Evolutionary conservation across 2,888 invertebrate species (phyloP), one percentile per base, ranked within the genome.

Genomic region (Ectemnius continuus): DNA sequence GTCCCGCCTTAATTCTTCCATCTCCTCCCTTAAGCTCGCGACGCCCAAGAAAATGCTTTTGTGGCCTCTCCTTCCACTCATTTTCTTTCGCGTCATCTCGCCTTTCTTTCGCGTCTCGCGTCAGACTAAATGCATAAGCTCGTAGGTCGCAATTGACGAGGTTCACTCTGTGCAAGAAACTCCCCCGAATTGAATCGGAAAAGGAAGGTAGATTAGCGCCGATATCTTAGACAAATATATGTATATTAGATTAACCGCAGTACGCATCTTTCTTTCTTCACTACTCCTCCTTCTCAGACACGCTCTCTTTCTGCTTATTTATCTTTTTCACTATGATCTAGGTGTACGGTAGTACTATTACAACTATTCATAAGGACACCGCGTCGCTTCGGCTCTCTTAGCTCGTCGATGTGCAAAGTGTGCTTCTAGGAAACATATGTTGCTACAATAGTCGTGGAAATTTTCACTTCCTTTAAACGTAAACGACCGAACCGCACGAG

Each of bases 151-250:
- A 82, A 82, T 82, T 77, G 82, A 82, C 79, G 72, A 84, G 70
- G 80, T 79, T 81, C 77, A 79, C 73, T 77, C 67, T 72, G 73
- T 78, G 76, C 78, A 77, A 78, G 69, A 72, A 86, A 88, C 90
- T 90, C 89, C 87, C 89, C 88, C 89, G 87, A 88, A 87, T 87
- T 86, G 88, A 88, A 89, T 88, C 82, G 71, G 58, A 52, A 18
- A 80, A 75, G 69, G 67, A 69, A 65, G 69, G 73, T 73, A 76
- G 67, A 61, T 75, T 84, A 81, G 80, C 79, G 78, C 20, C 63
- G 59, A 70, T 46, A 79, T 73, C 45, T 67, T 80, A 75, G 78
- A 70, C 68, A 82, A 84, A 79, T 80, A 75, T 75, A 79, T 80
- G 73, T 75, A 76, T 64, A 70, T 16, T 67, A 61, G 58, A 74